Evolutionary conservation across 2,797 vertebrate species (phyloP).

Genomic region (Channa striata): DNA sequence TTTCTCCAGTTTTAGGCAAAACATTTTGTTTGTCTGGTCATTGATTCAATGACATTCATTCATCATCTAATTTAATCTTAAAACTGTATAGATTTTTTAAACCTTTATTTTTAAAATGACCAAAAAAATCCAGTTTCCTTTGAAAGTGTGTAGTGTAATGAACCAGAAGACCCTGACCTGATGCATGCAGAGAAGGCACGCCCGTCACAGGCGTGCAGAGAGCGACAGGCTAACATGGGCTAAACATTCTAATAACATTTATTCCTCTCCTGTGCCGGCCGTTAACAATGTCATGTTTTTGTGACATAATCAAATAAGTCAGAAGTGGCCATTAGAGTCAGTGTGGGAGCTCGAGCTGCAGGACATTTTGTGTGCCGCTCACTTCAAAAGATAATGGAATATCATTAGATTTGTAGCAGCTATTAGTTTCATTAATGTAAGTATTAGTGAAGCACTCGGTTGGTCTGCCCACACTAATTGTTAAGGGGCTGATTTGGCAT

Average conservation of each 20-base stretch:
- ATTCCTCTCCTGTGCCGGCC: not conserved
- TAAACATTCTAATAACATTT: not conserved
- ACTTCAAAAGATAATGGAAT: conserved; percentile 6
- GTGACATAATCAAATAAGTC: not conserved
- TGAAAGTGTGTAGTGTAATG: not conserved
- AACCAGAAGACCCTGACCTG: not conserved
- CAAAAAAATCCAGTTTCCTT: not conserved
- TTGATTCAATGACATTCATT: no score
- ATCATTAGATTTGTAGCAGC: not conserved
- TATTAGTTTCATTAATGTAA: conserved; percentile 8
- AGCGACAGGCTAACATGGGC: not conserved
- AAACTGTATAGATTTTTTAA: not conserved
- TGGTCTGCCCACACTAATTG: conserved; percentile 20
- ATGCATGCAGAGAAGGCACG: not conserved
- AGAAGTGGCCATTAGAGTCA: not conserved
- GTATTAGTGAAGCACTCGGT: conserved; percentile 6
- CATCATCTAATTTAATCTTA: not conserved
- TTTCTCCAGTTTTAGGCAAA: not conserved
- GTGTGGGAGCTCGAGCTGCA: not conserved
- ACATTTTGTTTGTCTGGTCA: not conserved
- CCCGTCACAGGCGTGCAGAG: not conserved
- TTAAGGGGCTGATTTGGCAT: conserved; percentile 31
- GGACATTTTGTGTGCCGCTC: not conserved
- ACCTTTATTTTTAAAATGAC: not conserved
- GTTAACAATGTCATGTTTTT: not conserved